Percentiles rank a stretch among this genome's conserved stretches.
Conservation (phyloP, 2,888 invertebrate species). For the Endomychus coccineus region DNA sequence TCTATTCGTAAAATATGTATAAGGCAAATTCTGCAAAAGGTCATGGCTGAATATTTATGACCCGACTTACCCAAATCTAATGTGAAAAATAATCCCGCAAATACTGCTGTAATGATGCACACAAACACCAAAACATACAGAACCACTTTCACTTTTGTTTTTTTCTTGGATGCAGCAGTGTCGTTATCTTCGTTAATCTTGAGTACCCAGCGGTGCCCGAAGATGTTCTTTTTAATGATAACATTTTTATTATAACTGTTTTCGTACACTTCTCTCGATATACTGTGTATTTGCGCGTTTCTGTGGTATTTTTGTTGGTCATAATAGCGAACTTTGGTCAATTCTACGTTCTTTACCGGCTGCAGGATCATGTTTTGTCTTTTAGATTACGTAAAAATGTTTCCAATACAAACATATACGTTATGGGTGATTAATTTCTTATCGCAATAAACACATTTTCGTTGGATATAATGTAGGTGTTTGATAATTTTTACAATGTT, state of each 20-base stretch:
- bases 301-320: slow-evolving; percentile 26
- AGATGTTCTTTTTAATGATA: slow-evolving; percentile 38
- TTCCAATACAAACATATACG: too few species aligned
- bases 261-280: slow-evolving; percentile 32
- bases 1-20: too few species aligned
- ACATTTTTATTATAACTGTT: slow-evolving; percentile 30
- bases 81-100: slow-evolving; percentile 32
- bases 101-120: slow-evolving; percentile 32
- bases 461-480: too few species aligned
- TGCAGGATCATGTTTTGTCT: too few species aligned
- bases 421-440: too few species aligned
- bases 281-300: slow-evolving; percentile 29
- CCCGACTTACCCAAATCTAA: slow-evolving; percentile 28
- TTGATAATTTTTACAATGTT: too few species aligned
- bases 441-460: too few species aligned
- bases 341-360: slow-evolving; percentile 29
- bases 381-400: too few species aligned
- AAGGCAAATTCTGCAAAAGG: too few species aligned
- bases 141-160: slow-evolving; percentile 4
- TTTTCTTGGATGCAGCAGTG: slow-evolving; percentile 16
- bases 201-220: slow-evolving; percentile 40
- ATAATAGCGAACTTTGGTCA: slow-evolving; percentile 39
- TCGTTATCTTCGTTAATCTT: slow-evolving; percentile 36
- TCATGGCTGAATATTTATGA: too few species aligned
- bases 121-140: slow-evolving; percentile 25